These are phyloP conservation scores for Meriones unguiculatus DNA, from an alignment of 2,113 vertebrate genomes.

Conservation along the genomic window DNA sequence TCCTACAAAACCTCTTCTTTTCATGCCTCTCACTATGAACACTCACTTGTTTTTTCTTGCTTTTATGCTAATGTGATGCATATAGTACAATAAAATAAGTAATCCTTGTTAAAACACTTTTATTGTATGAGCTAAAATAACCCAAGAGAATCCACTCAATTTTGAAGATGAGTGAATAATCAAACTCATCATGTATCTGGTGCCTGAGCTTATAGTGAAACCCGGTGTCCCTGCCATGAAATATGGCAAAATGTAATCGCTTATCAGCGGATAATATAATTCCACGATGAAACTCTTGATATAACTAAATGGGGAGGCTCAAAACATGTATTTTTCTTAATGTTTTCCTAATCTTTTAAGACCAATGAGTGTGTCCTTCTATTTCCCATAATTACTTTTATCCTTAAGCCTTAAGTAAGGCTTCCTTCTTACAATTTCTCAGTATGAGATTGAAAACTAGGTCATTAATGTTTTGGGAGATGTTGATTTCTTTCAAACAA, in stretches of 20 bases:
- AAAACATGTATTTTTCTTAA: neutral
- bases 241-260: neutral
- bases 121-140: neutral
- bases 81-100: neutral
- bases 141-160: neutral
- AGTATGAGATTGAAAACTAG: neutral
- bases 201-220: neutral
- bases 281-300: neutral
- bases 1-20: neutral
- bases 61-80: neutral
- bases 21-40: neutral
- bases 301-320: neutral
- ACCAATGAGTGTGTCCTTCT: too few relatives aligned
- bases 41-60: neutral
- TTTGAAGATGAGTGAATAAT: neutral
- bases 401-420: neutral
- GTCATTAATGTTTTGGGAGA: neutral
- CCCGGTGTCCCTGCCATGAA: neutral
- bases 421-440: neutral
- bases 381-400: neutral
- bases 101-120: neutral
- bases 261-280: neutral
- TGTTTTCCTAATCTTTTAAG: neutral
- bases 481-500: neutral
- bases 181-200: neutral